A percentile compares a stretch with the other conserved stretches of the same genome.
Conservation (phyloP, 2,888 invertebrate species). For the Plebejus melissa region DNA sequence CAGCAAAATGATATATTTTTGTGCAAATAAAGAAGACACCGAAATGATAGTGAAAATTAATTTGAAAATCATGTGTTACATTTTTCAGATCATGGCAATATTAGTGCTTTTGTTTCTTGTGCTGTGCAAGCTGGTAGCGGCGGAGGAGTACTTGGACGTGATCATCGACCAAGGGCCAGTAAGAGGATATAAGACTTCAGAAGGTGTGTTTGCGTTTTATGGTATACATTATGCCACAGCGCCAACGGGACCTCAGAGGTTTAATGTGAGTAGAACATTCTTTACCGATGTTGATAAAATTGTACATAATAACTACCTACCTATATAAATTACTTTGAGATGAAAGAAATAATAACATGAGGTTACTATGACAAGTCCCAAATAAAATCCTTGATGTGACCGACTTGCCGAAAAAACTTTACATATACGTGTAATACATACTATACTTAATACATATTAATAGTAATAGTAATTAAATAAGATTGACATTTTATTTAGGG, state of each 20-base stretch:
- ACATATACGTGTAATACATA: too few relatives aligned
- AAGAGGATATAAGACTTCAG: conserved; percentile 43
- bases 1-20: background rate
- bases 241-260: conserved; percentile 49
- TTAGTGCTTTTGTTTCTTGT: conserved; percentile 19
- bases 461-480: too few relatives aligned
- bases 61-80: background rate
- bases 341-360: too few relatives aligned
- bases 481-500: too few relatives aligned
- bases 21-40: background rate
- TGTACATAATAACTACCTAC: too few relatives aligned
- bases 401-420: too few relatives aligned
- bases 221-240: conserved; percentile 58
- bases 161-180: conserved; percentile 47
- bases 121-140: conserved; percentile 18
- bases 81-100: conserved; percentile 27
- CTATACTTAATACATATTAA: too few relatives aligned
- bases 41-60: background rate
- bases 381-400: too few relatives aligned
- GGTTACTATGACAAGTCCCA: too few relatives aligned
- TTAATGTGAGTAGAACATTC: conserved; percentile 43
- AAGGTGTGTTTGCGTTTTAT: conserved; percentile 45
- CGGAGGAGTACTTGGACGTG: conserved; percentile 36
- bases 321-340: too few relatives aligned
- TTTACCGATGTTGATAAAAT: too few relatives aligned